phyloP scores from a whole-genome alignment of 2,797 vertebrate genomes.

The Paratrypauchen microcephalus region DNA sequence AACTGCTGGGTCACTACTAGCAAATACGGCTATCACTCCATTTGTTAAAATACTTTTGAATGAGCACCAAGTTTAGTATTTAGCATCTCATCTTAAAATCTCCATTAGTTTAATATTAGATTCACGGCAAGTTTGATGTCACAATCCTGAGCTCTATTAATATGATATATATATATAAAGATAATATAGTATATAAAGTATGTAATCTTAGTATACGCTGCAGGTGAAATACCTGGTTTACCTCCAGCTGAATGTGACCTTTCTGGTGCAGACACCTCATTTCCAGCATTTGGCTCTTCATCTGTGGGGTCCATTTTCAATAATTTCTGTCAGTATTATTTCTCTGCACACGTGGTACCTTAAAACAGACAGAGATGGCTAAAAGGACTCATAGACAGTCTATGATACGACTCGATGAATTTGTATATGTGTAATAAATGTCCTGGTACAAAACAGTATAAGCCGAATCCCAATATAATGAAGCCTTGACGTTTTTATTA shows the following conservation, averaged over 20 bases:
- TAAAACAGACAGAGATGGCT: background rate
- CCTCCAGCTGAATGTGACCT: slow-evolving; percentile 21
- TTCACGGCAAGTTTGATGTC: too few species aligned
- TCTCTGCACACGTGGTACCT: background rate
- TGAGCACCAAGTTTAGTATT: too few species aligned
- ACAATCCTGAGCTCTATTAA: too few species aligned
- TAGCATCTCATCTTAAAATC: too few species aligned
- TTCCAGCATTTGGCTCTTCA: slow-evolving; percentile 17
- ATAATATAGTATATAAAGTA: too few species aligned
- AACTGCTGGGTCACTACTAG: too few species aligned
- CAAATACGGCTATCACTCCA: too few species aligned
- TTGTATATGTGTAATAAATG: background rate
- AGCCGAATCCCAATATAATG: background rate
- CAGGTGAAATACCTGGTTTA: background rate
- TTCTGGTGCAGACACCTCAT: slow-evolving; percentile 14
- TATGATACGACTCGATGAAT: background rate
- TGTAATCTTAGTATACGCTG: background rate
- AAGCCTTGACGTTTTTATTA: too few species aligned
- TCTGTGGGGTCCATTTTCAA: slow-evolving; percentile 47
- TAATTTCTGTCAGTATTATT: slow-evolving; percentile 17
- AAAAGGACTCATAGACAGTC: background rate
- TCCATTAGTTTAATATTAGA: too few species aligned
- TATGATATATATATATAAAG: too few species aligned
- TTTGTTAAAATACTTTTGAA: too few species aligned
- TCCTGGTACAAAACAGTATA: background rate